Conservation (phyloP, 2,113 vertebrate genomes). For the Hemicordylus capensis region DNA sequence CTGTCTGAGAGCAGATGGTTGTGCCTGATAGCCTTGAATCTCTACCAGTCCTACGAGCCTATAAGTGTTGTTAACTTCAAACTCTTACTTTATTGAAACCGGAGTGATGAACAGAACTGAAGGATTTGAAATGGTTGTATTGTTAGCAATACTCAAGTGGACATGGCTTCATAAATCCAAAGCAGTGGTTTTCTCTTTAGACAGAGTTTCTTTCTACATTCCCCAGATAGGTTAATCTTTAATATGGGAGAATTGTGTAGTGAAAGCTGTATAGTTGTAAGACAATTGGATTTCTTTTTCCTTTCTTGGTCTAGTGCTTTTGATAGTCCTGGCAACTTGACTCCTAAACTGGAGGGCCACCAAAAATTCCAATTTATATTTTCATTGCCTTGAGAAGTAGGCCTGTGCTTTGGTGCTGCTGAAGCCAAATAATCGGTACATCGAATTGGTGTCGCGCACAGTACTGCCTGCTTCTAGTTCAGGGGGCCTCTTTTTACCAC, state of each 20-base stretch:
- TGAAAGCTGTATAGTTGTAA: background rate
- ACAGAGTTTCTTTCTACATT: background rate
- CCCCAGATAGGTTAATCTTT: background rate
- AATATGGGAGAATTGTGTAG: background rate
- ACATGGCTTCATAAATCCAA: background rate
- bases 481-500: too few species aligned
- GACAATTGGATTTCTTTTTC: background rate
- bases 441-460: too few species aligned
- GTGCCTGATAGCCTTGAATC: background rate
- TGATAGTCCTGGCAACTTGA: background rate
- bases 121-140: background rate
- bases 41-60: background rate
- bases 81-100: background rate
- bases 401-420: too few species aligned
- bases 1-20: background rate
- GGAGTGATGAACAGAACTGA: background rate
- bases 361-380: background rate
- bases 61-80: background rate
- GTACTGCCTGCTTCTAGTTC: too few species aligned
- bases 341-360: background rate
- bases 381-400: too few species aligned
- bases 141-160: background rate
- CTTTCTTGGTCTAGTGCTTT: background rate
- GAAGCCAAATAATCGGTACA: too few species aligned
- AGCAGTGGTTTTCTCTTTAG: background rate